These are phyloP conservation scores for Chloroclystis v-ata DNA, from an alignment of 2,888 invertebrate genomes.

Conservation along the genomic window DNA sequence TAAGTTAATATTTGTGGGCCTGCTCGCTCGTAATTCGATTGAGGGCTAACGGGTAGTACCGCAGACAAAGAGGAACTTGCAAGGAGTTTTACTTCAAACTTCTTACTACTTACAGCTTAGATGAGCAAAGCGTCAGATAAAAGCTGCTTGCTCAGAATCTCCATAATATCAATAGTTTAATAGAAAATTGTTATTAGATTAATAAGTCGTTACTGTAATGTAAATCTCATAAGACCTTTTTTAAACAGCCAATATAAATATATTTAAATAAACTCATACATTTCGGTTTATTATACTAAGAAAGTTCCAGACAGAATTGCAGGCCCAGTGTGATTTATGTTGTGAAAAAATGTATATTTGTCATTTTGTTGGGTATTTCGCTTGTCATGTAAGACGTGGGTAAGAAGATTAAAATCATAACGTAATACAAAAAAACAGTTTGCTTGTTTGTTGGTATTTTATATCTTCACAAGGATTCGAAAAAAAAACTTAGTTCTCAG, in stretches of 20 bases:
- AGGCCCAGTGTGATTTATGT: conserved; percentile 9
- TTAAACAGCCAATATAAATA: no score
- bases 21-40: conserved; percentile 4
- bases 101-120: no score
- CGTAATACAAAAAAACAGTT: neutral
- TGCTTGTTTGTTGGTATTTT: neutral
- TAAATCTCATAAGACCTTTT: no score
- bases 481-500: no score
- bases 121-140: no score
- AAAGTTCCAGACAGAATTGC: neutral
- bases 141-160: neutral
- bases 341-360: conserved; percentile 6
- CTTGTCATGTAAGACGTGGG: conserved; percentile 13
- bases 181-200: no score
- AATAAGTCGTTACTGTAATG: no score
- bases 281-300: neutral
- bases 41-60: conserved; percentile 6
- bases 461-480: no score
- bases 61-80: conserved; percentile 11
- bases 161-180: no score
- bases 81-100: conserved; percentile 12
- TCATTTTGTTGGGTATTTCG: conserved; percentile 13
- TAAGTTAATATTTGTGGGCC: conserved; percentile 6
- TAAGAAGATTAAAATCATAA: conserved; percentile 11
- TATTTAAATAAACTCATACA: no score